These are phyloP conservation scores for Sarcophaga peregrina DNA, from an alignment of 1,140 invertebrate species.

Conservation along the genomic window DNA sequence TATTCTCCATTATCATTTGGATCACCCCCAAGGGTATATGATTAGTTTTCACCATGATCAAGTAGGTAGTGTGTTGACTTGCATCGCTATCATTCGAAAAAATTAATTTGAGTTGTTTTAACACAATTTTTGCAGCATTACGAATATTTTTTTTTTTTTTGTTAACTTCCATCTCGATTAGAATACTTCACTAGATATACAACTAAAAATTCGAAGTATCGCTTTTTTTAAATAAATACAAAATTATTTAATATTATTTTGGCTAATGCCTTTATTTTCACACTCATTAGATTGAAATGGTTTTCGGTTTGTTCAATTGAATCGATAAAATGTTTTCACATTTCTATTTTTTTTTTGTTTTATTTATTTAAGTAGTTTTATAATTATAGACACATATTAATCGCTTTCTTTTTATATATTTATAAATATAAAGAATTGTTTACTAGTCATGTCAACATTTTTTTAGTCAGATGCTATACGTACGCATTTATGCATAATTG, in stretches of 20 bases:
- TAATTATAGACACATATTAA: constrained; percentile 42
- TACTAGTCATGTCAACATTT: too few species aligned
- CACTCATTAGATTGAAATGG: constrained; percentile 46
- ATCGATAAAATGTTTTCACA: constrained; percentile 37
- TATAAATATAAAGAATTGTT: constrained; percentile 31
- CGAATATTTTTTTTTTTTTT: background rate
- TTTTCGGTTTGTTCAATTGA: constrained; percentile 43
- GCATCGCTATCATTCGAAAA: too few species aligned
- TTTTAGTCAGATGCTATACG: too few species aligned
- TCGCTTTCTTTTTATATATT: constrained; percentile 29
- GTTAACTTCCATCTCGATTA: background rate
- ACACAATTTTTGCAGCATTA: background rate
- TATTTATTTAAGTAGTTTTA: constrained; percentile 33
- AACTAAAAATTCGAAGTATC: background rate
- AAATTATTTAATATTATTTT: background rate
- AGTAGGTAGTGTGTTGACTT: background rate
- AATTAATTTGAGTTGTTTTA: too few species aligned
- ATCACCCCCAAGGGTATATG: too few species aligned
- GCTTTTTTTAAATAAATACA: constrained; percentile 13
- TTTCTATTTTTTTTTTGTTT: constrained; percentile 36
- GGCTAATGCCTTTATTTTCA: constrained; percentile 49
- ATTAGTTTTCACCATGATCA: background rate
- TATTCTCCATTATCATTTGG: too few species aligned
- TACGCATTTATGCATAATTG: too few species aligned
- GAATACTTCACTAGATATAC: background rate